phyloP scores from a whole-genome alignment of 2,888 invertebrate species.

The Mimachlamys varia region DNA sequence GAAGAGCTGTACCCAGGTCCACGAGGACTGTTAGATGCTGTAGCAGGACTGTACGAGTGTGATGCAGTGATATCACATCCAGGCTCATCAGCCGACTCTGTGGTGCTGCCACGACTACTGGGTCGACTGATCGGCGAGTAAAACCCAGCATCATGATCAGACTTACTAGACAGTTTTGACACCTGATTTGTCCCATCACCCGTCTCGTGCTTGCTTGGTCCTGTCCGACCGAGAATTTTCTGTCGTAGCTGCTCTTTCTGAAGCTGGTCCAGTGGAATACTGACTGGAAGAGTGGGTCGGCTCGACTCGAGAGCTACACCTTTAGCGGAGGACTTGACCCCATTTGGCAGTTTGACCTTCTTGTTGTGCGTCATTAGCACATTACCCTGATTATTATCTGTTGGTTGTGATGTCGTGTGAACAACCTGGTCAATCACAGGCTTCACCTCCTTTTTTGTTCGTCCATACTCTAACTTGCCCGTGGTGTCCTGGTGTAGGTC shows the following conservation, averaged over 20 bases:
- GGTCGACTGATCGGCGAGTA: conserved; percentile 82
- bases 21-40: background rate
- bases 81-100: conserved; percentile 50
- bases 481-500: background rate
- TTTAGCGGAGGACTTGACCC: conserved; percentile 38
- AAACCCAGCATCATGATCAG: conserved; percentile 53
- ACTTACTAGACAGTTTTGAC: conserved; percentile 36
- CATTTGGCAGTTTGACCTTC: conserved; percentile 41
- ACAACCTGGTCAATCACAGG: background rate
- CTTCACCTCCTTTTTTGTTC: background rate
- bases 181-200: conserved; percentile 23
- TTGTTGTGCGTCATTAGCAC: background rate
- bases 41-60: conserved; percentile 11
- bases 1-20: background rate
- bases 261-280: conserved; percentile 66
- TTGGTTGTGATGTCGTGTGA: background rate
- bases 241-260: conserved; percentile 51
- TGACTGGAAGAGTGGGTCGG: conserved; percentile 53
- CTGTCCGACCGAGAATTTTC: conserved; percentile 42
- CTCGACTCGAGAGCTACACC: conserved; percentile 37
- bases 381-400: background rate
- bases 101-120: conserved; percentile 78
- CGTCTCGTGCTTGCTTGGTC: conserved; percentile 37
- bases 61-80: conserved; percentile 26
- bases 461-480: background rate